These are phyloP conservation scores for Myoxocephalus aenaeus DNA, from an alignment of 2,797 vertebrate genomes.

Conservation along the genomic window DNA sequence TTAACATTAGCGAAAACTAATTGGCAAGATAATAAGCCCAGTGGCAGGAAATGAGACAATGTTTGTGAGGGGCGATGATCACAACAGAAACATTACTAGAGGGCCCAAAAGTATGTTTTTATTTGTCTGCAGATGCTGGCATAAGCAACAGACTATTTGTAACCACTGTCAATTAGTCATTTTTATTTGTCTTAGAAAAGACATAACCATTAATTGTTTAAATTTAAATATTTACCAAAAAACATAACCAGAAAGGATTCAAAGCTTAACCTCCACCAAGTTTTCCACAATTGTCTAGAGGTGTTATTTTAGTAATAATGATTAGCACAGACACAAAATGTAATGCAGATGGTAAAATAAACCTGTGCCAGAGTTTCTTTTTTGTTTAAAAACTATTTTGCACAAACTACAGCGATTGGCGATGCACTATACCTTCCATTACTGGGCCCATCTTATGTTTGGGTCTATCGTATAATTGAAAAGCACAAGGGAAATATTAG, in stretches of 20 bases:
- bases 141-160: constrained; percentile 25
- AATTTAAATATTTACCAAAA: constrained; percentile 5
- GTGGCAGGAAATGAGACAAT: constrained; percentile 79
- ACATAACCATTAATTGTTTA: not conserved
- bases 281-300: not conserved
- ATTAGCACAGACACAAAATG: not conserved
- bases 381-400: not conserved
- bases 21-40: constrained; percentile 82
- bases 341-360: not conserved
- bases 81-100: constrained; percentile 66
- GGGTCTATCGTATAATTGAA: too few species aligned
- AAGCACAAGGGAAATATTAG: not conserved
- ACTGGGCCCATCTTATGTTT: not conserved
- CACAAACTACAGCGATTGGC: too few species aligned
- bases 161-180: not conserved
- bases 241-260: not conserved
- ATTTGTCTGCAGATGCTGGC: constrained; percentile 36
- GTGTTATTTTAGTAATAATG: not conserved
- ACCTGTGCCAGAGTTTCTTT: not conserved
- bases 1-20: constrained; percentile 83
- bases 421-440: not conserved
- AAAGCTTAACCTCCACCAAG: not conserved
- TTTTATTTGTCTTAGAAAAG: constrained; percentile 1
- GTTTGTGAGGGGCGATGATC: constrained; percentile 71
- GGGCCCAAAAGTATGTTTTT: constrained; percentile 28